Base-by-base conservation (phyloP, 2,797 vertebrate genomes). In the Heterohyrax brucei region DNA sequence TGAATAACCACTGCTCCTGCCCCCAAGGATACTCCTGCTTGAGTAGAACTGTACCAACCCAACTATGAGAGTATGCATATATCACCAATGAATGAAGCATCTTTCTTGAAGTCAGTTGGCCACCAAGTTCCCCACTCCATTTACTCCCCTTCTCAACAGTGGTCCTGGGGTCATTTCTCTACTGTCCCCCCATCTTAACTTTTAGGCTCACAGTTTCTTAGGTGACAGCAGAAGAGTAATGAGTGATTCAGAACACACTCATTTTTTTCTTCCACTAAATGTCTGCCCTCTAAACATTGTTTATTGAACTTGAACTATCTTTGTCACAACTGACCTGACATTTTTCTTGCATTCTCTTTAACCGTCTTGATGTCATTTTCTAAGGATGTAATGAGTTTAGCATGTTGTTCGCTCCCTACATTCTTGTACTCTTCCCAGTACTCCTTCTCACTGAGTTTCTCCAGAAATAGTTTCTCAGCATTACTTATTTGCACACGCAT, bases 371-470 rank as follows among this genome's bases (percentile, higher is more conserved):
- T 98, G 44, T 98, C 97, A 26, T 98, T 97, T 94, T 99, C 97
- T 93, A 99, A 98, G 77, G 94, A 96, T 75, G 62, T 68, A 61
- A 99, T 99, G 83, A 97, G 98, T 22, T 97, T 94, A 50, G 96
- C 97, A 0, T 99, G 98, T 33, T 95, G 96, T 68, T 95, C 72
- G 76, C 98, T 98, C 62, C 98, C 98, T 1, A 98, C 94, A 1
- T 98, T 98, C 98, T 98, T 99, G 93, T 99, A 99, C 24, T 98
- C 98, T 83, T 98, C 97, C 98, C 98, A 99, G 75, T 98, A 98
- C 93, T 99, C 98, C 92, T 97, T 97, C 96, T 99, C 98, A 3
- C 1, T 14, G 73, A 98, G 96, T 95, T 98, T 98, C 88, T 95
- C 96, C 75, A 91, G 66, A 96, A 98, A 97, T 64, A 89, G 93